Conservation (phyloP, 2,113 vertebrate genomes). For the Tylochromis polylepis region DNA sequence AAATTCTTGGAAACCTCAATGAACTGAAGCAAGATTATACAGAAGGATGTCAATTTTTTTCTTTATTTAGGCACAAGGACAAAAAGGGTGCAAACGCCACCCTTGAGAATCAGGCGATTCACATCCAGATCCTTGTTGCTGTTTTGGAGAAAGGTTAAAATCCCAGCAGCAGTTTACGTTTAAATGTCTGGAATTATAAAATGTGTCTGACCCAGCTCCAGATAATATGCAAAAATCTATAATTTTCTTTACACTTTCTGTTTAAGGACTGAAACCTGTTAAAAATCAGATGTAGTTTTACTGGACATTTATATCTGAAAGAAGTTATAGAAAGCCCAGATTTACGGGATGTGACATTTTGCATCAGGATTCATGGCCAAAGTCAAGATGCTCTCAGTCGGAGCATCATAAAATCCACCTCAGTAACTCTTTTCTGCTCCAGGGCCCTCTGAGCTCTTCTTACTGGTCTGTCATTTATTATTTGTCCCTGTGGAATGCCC, state of each 20-base stretch:
- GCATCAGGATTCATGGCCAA: not conserved
- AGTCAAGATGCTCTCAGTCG: not conserved
- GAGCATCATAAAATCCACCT: not conserved
- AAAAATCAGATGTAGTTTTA: not conserved
- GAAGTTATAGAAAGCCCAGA: not conserved
- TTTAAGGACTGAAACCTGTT: not conserved
- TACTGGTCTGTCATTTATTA: slow-evolving; percentile 38
- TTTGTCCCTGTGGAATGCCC: slow-evolving; percentile 23
- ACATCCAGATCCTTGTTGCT: no score
- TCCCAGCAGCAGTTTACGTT: not conserved
- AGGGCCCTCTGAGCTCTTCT: not conserved
- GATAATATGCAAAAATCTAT: not conserved
- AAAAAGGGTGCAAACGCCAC: no score
- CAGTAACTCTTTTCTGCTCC: not conserved
- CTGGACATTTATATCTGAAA: not conserved
- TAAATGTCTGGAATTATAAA: not conserved
- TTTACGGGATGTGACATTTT: not conserved
- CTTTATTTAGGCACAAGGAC: not conserved
- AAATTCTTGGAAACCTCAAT: not conserved
- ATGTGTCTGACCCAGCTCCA: not conserved
- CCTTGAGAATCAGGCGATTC: no score
- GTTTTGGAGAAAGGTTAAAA: not conserved
- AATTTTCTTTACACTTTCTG: not conserved
- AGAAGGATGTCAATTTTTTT: not conserved
- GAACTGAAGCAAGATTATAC: not conserved